Percentiles rank a stretch among this genome's conserved stretches.
These are phyloP conservation scores for Agriopis marginaria DNA, from an alignment of 2,888 invertebrate genomes.

Conservation along the genomic window DNA sequence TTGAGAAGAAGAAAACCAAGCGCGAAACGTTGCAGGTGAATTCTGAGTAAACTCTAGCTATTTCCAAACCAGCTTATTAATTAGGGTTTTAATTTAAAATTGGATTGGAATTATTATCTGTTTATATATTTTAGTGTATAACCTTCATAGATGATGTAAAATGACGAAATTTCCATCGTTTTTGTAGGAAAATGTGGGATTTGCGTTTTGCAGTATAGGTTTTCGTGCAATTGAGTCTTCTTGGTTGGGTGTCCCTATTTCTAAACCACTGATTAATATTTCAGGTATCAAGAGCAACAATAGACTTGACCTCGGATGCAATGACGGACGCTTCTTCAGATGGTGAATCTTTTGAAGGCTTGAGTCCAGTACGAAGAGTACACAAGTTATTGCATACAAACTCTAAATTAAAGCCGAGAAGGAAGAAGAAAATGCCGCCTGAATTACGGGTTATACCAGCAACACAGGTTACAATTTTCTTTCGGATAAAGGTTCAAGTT, in stretches of 20 bases:
- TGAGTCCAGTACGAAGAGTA: constrained; percentile 78
- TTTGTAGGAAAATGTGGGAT: no score
- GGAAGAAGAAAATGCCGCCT: constrained; percentile 85
- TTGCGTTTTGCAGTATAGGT: no score
- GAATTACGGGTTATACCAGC: constrained; percentile 82
- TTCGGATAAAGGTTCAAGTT: no score
- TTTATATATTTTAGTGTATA: no score
- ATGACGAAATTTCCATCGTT: no score
- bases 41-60: neutral
- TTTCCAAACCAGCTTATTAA: no score
- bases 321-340: constrained; percentile 89
- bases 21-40: constrained; percentile 87
- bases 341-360: constrained; percentile 82
- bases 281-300: constrained; percentile 86
- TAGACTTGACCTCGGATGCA: constrained; percentile 89
- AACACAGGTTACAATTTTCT: constrained; percentile 62
- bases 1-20: constrained; percentile 78
- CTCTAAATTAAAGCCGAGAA: constrained; percentile 70
- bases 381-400: constrained; percentile 75
- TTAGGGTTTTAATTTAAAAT: no score
- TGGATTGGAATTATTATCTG: no score
- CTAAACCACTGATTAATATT: constrained; percentile 33
- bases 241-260: neutral
- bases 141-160: no score
- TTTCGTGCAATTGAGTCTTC: neutral